phyloP scores from a whole-genome alignment of 2,888 invertebrate genomes.

The Neoscelio sp. region DNA sequence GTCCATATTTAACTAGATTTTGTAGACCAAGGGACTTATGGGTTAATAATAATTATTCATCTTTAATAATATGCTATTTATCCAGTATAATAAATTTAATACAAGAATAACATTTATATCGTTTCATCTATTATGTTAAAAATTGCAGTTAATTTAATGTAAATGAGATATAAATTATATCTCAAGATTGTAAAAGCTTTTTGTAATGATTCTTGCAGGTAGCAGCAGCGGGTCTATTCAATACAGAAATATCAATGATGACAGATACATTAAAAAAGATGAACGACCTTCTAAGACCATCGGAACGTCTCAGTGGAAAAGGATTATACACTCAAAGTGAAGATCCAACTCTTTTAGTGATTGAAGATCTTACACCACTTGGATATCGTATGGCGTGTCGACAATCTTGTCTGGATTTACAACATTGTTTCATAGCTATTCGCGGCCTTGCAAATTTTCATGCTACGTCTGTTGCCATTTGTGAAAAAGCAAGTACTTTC shows the following conservation, averaged over 20 bases:
- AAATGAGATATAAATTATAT: neutral
- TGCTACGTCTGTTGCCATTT: slow-evolving; percentile 84
- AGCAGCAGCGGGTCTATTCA: slow-evolving; percentile 70
- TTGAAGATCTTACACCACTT: slow-evolving; percentile 85
- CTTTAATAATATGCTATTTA: no score
- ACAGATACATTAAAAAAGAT: slow-evolving; percentile 76
- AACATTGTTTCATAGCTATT: slow-evolving; percentile 84
- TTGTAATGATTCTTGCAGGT: slow-evolving; percentile 37
- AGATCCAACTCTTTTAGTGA: slow-evolving; percentile 81
- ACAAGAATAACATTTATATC: no score
- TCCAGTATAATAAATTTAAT: no score
- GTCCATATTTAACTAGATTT: no score
- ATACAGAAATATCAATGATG: slow-evolving; percentile 80
- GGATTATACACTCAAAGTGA: slow-evolving; percentile 77
- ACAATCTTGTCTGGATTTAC: slow-evolving; percentile 84
- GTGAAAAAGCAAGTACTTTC: slow-evolving; percentile 85
- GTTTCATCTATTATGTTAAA: no score
- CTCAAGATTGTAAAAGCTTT: neutral
- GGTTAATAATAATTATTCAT: no score
- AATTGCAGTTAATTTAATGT: neutral
- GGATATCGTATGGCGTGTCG: slow-evolving; percentile 85
- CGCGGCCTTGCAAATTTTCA: slow-evolving; percentile 85
- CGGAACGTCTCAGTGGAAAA: slow-evolving; percentile 74
- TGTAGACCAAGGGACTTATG: no score
- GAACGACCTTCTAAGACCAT: slow-evolving; percentile 71